phyloP scores from a whole-genome alignment of 2,113 vertebrate genomes.

The Pituophis catenifer region DNA sequence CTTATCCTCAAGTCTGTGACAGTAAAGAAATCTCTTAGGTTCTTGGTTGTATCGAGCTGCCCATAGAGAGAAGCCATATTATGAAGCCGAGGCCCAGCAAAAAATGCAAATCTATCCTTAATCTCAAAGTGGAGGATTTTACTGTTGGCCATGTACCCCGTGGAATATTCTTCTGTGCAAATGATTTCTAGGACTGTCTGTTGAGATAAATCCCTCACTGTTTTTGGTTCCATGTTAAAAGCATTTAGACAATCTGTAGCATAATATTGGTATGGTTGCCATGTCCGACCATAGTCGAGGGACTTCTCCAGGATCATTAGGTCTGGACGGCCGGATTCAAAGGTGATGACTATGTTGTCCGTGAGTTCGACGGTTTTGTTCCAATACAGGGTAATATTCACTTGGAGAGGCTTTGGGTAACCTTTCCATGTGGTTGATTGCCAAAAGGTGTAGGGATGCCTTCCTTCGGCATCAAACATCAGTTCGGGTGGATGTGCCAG shows the following conservation, averaged over 20 bases:
- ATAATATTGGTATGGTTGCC: constrained; percentile 98
- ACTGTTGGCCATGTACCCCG: constrained; percentile 92
- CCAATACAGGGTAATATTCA: constrained; percentile 97
- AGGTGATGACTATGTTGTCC: constrained; percentile 95
- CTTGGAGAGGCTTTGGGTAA: constrained; percentile 89
- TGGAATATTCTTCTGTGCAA: constrained; percentile 98
- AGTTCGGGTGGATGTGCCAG: constrained; percentile 93
- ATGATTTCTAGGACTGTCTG: constrained; percentile 95
- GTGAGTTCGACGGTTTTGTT: constrained; percentile 99
- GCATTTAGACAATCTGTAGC: constrained; percentile 96
- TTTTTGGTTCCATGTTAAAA: constrained; percentile 98
- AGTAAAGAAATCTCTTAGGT: constrained; percentile 97
- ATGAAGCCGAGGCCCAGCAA: constrained; percentile 92
- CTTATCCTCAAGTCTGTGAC: constrained; percentile 94
- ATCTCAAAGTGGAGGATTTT: constrained; percentile 98
- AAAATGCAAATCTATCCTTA: constrained; percentile 96
- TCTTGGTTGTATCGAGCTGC: constrained; percentile 97
- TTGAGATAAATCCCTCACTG: constrained; percentile 90
- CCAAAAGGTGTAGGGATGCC: constrained; percentile 97
- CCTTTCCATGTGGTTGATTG: constrained; percentile 96
- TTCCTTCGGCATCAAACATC: constrained; percentile 97
- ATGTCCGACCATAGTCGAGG: constrained; percentile 91
- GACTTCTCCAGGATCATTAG: constrained; percentile 99
- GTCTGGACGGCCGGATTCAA: constrained; percentile 94
- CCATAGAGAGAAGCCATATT: constrained; percentile 99